These are phyloP conservation scores for Coremacera marginata DNA, from an alignment of 2,888 invertebrate genomes.

Conservation along the genomic window DNA sequence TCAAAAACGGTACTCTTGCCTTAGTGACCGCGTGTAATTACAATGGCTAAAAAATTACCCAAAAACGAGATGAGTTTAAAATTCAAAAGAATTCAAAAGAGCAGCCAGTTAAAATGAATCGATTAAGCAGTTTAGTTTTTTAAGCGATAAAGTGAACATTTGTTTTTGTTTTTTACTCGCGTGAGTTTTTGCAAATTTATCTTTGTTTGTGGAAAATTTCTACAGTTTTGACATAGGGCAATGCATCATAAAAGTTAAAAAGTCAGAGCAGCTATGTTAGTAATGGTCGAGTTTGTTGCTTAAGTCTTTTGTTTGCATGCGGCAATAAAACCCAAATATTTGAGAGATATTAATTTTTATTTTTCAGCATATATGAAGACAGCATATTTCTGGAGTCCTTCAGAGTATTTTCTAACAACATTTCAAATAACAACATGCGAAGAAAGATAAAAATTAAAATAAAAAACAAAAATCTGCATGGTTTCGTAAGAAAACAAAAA, in stretches of 20 bases:
- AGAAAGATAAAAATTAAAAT: too few relatives aligned
- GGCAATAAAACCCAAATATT: neutral
- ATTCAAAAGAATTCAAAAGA: neutral
- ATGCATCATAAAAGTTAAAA: neutral
- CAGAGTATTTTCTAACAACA: too few relatives aligned
- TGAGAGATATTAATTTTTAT: too few relatives aligned
- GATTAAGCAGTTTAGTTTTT: constrained; percentile 51
- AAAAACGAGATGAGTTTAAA: neutral
- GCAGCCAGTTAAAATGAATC: constrained; percentile 59
- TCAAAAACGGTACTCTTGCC: too few relatives aligned
- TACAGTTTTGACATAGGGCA: neutral
- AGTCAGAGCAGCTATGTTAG: neutral
- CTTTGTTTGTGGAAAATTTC: neutral
- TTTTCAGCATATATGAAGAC: too few relatives aligned
- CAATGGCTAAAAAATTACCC: neutral
- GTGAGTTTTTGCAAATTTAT: neutral
- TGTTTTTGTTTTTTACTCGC: neutral
- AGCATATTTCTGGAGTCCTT: too few relatives aligned
- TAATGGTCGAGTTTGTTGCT: neutral
- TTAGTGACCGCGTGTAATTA: too few relatives aligned
- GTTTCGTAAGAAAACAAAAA: too few relatives aligned
- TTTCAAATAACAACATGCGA: too few relatives aligned
- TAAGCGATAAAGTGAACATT: neutral
- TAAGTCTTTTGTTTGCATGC: neutral
- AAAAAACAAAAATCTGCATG: too few relatives aligned